A percentile compares a stretch with the other conserved stretches of the same genome.
Conservation (phyloP, 2,888 invertebrate species). For the Neoascia interrupta region DNA sequence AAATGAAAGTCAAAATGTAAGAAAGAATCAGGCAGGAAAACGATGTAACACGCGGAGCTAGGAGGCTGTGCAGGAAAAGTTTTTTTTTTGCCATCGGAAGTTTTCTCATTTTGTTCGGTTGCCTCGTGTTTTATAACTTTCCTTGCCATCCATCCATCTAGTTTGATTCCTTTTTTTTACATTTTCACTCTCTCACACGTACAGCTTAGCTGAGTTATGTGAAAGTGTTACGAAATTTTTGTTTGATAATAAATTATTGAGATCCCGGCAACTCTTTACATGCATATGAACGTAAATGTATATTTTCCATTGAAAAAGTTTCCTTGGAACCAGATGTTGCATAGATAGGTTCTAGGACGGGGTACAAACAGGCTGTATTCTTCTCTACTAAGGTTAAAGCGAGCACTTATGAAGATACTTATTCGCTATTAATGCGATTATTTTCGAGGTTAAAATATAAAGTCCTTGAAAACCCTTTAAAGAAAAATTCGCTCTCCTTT, state of each 20-base stretch:
- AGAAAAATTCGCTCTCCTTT: constrained; percentile 35
- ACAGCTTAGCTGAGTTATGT: constrained; percentile 44
- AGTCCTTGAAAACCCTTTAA: too few species aligned
- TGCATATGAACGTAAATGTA: too few species aligned
- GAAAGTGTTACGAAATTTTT: constrained; percentile 32
- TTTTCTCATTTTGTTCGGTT: constrained; percentile 61
- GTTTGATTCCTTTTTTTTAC: constrained; percentile 25
- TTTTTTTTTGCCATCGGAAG: constrained; percentile 45
- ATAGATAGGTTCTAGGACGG: neutral
- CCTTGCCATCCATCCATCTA: constrained; percentile 43
- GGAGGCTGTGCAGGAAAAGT: constrained; percentile 34
- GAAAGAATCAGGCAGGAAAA: neutral
- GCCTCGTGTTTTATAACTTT: constrained; percentile 53
- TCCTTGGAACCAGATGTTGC: constrained; percentile 35
- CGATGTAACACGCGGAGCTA: neutral
- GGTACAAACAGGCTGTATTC: neutral
- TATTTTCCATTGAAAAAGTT: constrained; percentile 15
- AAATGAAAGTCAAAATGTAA: constrained; percentile 40
- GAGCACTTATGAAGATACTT: constrained; percentile 9
- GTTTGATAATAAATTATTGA: constrained; percentile 37
- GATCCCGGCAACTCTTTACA: constrained; percentile 33
- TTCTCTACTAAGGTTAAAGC: neutral
- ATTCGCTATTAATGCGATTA: neutral
- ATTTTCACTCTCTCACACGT: constrained; percentile 9
- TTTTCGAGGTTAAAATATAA: neutral